A percentile compares a stretch with the other conserved stretches of the same genome.
These are phyloP conservation scores for Enteromius fasciolatus DNA, from an alignment of 2,797 vertebrate species.

Conservation along the genomic window DNA sequence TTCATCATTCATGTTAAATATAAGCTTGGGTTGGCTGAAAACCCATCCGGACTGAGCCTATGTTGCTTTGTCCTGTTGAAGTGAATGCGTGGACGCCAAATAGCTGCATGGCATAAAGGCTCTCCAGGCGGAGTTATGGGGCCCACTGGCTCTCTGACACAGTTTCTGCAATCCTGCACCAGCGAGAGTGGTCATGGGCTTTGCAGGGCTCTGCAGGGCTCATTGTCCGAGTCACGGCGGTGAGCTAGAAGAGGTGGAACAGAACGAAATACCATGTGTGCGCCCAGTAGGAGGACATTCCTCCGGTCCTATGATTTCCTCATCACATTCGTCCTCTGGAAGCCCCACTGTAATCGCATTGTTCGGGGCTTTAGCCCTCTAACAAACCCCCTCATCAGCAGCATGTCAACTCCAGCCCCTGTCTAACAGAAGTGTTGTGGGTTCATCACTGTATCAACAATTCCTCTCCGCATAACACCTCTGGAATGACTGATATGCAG, in stretches of 20 bases:
- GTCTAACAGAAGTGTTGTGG: slow-evolving; percentile 41
- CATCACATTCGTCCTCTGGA: slow-evolving; percentile 75
- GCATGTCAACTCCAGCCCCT: slow-evolving; percentile 64
- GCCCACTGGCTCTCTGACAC: slow-evolving; percentile 70
- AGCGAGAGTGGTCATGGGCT: slow-evolving; percentile 70
- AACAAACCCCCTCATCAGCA: slow-evolving; percentile 69
- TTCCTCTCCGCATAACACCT: neutral
- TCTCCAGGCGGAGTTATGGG: slow-evolving; percentile 57
- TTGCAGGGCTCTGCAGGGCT: slow-evolving; percentile 65
- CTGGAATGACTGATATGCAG: neutral
- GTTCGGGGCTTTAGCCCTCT: slow-evolving; percentile 68
- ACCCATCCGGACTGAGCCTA: slow-evolving; percentile 11
- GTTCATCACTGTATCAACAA: slow-evolving; percentile 17
- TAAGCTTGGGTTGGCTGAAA: neutral
- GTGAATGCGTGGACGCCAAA: slow-evolving; percentile 48
- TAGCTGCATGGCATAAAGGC: slow-evolving; percentile 42
- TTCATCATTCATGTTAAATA: slow-evolving; percentile 45
- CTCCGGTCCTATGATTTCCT: slow-evolving; percentile 83
- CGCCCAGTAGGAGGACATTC: slow-evolving; percentile 90
- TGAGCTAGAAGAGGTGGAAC: slow-evolving; percentile 64
- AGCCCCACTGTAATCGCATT: slow-evolving; percentile 77
- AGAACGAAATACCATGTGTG: slow-evolving; percentile 87
- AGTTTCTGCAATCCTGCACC: slow-evolving; percentile 72
- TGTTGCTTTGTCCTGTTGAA: slow-evolving; percentile 28
- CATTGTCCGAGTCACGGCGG: slow-evolving; percentile 65